Evolutionary conservation across 1,140 invertebrate species (phyloP).

Genomic region (Thaumatotibia leucotreta): DNA sequence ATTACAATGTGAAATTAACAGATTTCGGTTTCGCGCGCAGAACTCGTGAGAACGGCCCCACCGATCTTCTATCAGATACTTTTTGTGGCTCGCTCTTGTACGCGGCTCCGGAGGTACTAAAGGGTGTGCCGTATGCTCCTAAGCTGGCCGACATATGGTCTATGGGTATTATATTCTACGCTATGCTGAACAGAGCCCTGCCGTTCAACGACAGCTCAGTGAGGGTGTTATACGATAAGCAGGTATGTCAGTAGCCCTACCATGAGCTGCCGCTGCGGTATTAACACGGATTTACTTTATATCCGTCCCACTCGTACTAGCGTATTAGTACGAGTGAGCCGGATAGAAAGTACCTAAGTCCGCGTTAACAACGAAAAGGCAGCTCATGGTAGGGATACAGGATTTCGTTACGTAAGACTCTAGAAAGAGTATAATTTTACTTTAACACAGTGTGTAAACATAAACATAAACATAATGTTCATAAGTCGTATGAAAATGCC

Average conservation of each 20-base stretch:
- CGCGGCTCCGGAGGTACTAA: conserved; percentile 83
- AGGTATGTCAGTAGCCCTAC: conserved; percentile 77
- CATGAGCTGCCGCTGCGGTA: too few species aligned
- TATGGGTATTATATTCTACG: conserved; percentile 81
- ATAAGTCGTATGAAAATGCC: too few species aligned
- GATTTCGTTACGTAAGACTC: too few species aligned
- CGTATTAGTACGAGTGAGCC: too few species aligned
- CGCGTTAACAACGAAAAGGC: too few species aligned
- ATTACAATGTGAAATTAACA: conserved; percentile 84
- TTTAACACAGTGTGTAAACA: too few species aligned
- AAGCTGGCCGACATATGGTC: conserved; percentile 83
- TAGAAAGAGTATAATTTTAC: too few species aligned
- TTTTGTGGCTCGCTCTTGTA: conserved; percentile 85
- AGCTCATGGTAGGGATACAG: too few species aligned
- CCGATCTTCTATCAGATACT: conserved; percentile 79
- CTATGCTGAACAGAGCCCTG: conserved; percentile 86
- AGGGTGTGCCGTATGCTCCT: conserved; percentile 80
- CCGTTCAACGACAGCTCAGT: conserved; percentile 88
- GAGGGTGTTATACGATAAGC: conserved; percentile 81
- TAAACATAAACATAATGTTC: too few species aligned
- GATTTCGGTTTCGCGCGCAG: conserved; percentile 88
- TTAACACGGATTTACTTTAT: too few species aligned
- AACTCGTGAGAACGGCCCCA: conserved; percentile 66
- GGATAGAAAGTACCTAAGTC: too few species aligned
- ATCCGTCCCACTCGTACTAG: too few species aligned